Evolutionary conservation across 2,113 vertebrate species (phyloP), one percentile per base, ranked within the genome.

Genomic region (Lagopus muta): DNA sequence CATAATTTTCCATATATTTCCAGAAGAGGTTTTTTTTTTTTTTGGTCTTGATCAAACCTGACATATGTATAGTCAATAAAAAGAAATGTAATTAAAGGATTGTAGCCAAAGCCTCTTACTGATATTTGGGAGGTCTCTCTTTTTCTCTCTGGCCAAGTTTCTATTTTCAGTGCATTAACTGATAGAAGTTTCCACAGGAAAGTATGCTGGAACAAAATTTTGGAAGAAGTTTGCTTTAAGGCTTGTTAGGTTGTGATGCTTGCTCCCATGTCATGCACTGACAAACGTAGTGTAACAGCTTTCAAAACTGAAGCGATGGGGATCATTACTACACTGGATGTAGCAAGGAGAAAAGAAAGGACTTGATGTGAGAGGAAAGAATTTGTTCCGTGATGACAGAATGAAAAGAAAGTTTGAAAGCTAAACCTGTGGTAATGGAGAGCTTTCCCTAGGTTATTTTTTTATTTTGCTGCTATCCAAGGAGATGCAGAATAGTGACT

Each of bases 391-490:
- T 45, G 64, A n/a, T 32, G 82, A 58, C 48, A 77, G 38, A 47
- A 77, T 82, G 24, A 74, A 85, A 91, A 74, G 32, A 36, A 83
- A 27, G 7, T 83, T 82, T 86, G 81, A 87, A 90, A 88, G n/a
- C 50, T 70, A 73, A 82, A 34, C 12, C n/a, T 72, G 21, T 79
- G 78, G 36, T 66, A 69, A 62, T 0, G 0, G 14, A 76, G 58
- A 93, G 5, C 18, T 92, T 84, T 38, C 45, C 27, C 0, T 22
- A 34, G 27, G 1, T 76, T 78, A 87, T 61, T 36, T 11, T 40
- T 40, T 40, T 28, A 18, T 40, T 28, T 47, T 74, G 24, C 36
- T 89, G 60, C 72, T 82, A 58, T 60, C 36, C 40, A 61, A 67
- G 43, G 34, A 69, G 61, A 45, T 21, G 52, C 66, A 92, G 47